Evolutionary conservation across 2,888 invertebrate species (phyloP), one percentile per base, ranked within the genome.

Genomic region (Rambutsinella grinnellia): DNA sequence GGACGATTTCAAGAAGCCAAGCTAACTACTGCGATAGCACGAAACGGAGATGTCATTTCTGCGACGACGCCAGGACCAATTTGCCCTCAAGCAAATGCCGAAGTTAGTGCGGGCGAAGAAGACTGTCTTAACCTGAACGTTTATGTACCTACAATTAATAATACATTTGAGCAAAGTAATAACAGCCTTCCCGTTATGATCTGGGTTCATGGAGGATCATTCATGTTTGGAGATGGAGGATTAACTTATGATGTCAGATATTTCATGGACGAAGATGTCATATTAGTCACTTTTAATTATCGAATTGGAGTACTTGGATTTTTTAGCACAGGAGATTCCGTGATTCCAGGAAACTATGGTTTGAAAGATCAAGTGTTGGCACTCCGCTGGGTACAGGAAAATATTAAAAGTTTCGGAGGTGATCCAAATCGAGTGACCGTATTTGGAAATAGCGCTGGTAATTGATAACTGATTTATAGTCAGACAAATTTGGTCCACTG

Each of bases 101-200:
- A 28, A 13, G 17, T 8, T 10, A 44, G 53, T 44, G 13, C 57
- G 2, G 72, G 56, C 2, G 23, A 1, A 0, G 77, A 77, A 27
- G 54, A 68, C 8, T 77, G 77, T 28, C 61, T 72, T 13, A 62
- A 47, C 17, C 15, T 72, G 13, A 77, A 77, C 36, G 68, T 77
- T 13, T 77, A 57, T 36, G 54, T 72, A 1, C 62, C 67, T n/a
- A 58, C 58, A 46, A n/a, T n/a, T n/a, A n/a, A n/a, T n/a, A 66
- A 57, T 19, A 56, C 19, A 2, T 49, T 47, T 19, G 53, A 36
- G 13, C 1, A 19, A 21, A 36, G 53, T 1, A 51, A 21, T n/a
- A n/a, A n/a, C 17, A 36, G 26, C 1, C 57, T 21, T 24, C 46
- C 66, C 2, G 67, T 71, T 13, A 49, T 77, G 23, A 47, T 77